These are phyloP conservation scores for Microcebus griseorufus DNA, from an alignment of 2,113 vertebrate genomes.

Conservation along the genomic window DNA sequence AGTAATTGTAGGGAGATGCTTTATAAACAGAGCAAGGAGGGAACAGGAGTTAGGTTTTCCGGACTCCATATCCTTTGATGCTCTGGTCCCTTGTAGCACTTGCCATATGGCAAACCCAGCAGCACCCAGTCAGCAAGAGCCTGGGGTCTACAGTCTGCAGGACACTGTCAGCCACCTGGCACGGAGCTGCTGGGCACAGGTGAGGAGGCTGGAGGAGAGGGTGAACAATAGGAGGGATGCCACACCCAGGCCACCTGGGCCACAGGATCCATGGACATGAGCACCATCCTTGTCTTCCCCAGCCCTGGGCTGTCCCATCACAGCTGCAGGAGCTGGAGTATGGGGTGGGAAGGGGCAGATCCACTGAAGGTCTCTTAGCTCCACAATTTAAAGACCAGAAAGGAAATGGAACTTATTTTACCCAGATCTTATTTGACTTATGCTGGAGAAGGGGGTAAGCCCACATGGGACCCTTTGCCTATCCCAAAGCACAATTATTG, in stretches of 20 bases:
- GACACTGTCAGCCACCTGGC: background rate
- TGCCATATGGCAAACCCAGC: accelerated
- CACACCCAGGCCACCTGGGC: background rate
- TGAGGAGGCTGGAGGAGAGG: too few species aligned
- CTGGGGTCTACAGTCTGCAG: background rate
- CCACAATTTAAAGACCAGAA: background rate
- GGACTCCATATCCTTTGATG: too few species aligned
- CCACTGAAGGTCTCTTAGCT: background rate
- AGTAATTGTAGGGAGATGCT: background rate
- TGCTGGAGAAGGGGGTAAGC: background rate
- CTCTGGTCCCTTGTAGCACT: background rate
- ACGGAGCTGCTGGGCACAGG: background rate
- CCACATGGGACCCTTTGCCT: background rate
- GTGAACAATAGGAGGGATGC: accelerated
- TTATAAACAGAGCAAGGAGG: background rate
- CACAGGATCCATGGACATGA: accelerated
- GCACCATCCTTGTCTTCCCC: accelerated
- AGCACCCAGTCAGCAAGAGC: background rate
- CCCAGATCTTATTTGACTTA: background rate
- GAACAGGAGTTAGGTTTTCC: background rate
- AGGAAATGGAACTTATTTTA: background rate
- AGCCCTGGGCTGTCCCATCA: background rate
- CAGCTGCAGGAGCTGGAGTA: too few species aligned
- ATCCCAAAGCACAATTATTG: background rate
- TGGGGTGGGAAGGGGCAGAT: background rate